A percentile compares a stretch with the other conserved stretches of the same genome.
Conservation (phyloP, 2,888 invertebrate genomes). For the Epinotia brunnichana region DNA sequence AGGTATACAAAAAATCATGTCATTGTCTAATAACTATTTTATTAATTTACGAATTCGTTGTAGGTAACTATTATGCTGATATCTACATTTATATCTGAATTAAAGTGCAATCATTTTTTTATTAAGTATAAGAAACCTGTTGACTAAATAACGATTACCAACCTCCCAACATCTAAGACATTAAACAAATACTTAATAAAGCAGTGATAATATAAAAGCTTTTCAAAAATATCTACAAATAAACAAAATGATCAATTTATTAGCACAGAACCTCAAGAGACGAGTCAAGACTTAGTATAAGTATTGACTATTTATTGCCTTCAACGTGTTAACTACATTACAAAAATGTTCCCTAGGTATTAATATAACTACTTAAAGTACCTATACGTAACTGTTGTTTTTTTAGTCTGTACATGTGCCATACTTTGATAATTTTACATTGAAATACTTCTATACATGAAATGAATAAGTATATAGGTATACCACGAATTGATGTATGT, state of each 20-base stretch:
- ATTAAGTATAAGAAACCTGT: neutral
- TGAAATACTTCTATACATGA: conserved; percentile 15
- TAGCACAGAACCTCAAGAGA: neutral
- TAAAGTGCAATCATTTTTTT: neutral
- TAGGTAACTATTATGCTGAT: neutral
- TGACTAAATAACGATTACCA: neutral
- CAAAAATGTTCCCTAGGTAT: conserved; percentile 13
- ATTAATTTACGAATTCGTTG: conserved; percentile 6
- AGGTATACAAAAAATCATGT: neutral
- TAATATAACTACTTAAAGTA: conserved; percentile 8
- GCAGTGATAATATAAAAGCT: neutral
- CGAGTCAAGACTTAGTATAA: neutral
- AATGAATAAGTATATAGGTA: no score
- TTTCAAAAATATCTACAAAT: neutral
- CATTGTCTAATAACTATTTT: neutral
- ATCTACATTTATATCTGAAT: neutral
- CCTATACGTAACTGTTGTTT: no score
- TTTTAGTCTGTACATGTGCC: neutral
- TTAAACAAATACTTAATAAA: neutral
- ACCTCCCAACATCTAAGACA: neutral
- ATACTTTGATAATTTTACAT: conserved; percentile 4
- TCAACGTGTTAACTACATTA: conserved; percentile 9
- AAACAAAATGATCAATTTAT: neutral
- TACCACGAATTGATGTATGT: neutral
- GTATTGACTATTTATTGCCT: neutral